phyloP scores from a whole-genome alignment of 2,888 invertebrate species.

The Micoletzkya japonica region DNA sequence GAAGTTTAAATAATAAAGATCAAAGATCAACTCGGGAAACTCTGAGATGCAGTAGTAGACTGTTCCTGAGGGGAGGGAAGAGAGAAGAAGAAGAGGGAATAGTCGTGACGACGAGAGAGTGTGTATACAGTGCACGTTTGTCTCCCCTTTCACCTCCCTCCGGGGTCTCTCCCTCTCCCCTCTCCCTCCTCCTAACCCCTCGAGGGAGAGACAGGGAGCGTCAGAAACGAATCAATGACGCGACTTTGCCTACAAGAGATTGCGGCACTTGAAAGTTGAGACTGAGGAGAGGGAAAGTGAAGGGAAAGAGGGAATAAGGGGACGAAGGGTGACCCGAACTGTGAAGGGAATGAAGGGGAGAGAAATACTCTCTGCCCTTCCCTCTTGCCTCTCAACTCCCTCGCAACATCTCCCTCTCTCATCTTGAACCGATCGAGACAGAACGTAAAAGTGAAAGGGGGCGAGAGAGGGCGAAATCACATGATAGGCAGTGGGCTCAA shows the following conservation, averaged over 20 bases:
- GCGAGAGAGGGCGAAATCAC: background rate
- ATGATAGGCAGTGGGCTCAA: no score
- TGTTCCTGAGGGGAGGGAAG: background rate
- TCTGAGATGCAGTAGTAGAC: background rate
- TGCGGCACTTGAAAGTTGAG: background rate
- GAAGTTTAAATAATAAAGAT: background rate
- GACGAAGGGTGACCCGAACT: background rate
- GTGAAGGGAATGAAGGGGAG: background rate
- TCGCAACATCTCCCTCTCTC: background rate
- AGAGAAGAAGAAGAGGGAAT: background rate
- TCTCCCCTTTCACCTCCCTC: no score
- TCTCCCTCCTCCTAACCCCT: background rate
- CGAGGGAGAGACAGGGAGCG: no score
- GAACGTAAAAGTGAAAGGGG: background rate
- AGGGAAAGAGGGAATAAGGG: background rate
- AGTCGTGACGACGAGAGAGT: no score
- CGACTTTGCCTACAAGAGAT: no score
- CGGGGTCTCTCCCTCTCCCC: background rate
- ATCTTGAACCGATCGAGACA: background rate
- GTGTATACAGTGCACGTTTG: no score
- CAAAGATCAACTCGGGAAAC: background rate
- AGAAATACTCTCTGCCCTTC: background rate
- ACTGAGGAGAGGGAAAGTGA: background rate
- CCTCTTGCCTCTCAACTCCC: background rate
- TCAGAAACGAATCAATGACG: no score